Conservation (phyloP, 2,113 vertebrate species). For the Progne subis region DNA sequence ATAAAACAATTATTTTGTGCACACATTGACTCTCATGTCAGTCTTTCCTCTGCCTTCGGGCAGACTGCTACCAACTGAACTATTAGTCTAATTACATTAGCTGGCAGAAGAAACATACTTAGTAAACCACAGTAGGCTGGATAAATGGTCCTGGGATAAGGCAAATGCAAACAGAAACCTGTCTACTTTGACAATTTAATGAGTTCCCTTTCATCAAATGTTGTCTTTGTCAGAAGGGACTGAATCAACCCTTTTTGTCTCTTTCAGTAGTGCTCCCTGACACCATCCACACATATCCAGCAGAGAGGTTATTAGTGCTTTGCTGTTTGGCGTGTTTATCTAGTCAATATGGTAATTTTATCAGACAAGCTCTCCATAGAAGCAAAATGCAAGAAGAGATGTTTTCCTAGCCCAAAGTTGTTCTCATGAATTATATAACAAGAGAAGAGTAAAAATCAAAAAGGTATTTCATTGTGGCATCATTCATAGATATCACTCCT, state of each 20-base stretch:
- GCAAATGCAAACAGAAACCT: not conserved
- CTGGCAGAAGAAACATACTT: not conserved
- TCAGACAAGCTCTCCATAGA: not conserved
- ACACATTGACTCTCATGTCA: fast-evolving
- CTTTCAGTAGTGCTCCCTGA: not conserved
- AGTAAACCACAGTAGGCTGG: not conserved
- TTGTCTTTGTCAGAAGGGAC: not conserved
- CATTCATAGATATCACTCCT: not conserved
- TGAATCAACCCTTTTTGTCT: not conserved
- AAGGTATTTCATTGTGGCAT: not conserved
- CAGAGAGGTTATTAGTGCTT: not conserved
- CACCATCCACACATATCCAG: not conserved
- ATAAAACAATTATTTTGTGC: not conserved
- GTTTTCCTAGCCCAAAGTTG: not conserved
- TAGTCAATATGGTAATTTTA: not conserved
- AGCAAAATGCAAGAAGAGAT: not conserved
- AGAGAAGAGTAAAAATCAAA: not conserved
- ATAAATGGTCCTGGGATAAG: not conserved
- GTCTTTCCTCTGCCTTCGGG: not conserved
- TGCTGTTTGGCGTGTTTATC: not conserved
- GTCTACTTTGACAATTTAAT: not conserved
- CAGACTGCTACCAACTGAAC: not conserved
- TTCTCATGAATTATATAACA: not conserved
- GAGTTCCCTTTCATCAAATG: not conserved
- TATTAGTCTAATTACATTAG: not conserved